Evolutionary conservation across 2,113 vertebrate genomes (phyloP).

Genomic region (Grammomys surdaster): DNA sequence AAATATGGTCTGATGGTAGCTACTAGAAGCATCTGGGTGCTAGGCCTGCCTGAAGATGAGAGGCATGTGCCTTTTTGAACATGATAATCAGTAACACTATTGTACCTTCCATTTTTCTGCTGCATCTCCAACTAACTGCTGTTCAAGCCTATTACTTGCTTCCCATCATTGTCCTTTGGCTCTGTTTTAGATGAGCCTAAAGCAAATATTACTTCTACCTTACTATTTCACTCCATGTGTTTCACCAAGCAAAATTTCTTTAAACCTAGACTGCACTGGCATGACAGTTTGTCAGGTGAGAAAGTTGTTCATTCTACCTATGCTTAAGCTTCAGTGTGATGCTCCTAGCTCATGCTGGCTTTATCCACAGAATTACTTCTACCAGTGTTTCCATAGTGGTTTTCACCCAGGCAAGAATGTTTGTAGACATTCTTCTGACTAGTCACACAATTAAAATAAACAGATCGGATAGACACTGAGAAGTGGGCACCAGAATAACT

Average conservation of each 20-base stretch:
- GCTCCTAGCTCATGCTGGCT: background rate
- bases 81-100: background rate
- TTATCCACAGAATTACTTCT: background rate
- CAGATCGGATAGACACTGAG: background rate
- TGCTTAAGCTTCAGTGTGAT: background rate
- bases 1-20: no score
- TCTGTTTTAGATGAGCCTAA: no score
- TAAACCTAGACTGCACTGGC: background rate
- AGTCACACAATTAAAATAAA: background rate
- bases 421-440: background rate
- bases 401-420: background rate
- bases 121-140: background rate
- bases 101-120: no score
- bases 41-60: background rate
- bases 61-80: background rate
- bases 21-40: no score
- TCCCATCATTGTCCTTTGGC: background rate
- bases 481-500: background rate
- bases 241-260: background rate
- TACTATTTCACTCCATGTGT: background rate
- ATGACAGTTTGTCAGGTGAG: background rate
- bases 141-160: background rate
- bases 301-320: background rate
- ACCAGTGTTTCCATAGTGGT: background rate
- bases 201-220: background rate